Base-by-base conservation (phyloP, 2,113 vertebrate genomes). In the Cyanoramphus novaezelandiae region DNA sequence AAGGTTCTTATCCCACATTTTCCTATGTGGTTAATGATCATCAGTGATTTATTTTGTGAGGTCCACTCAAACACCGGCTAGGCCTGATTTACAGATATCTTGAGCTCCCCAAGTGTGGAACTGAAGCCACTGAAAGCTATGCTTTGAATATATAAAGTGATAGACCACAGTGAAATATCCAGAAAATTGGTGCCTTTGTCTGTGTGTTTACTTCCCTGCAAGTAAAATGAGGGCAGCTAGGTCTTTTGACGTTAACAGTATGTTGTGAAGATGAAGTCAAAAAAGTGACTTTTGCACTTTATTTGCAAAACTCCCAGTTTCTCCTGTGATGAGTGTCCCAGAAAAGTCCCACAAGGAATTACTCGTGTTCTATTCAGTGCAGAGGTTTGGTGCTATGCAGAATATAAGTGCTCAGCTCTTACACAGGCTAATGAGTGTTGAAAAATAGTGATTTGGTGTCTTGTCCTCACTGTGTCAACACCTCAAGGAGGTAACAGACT, bases 341-440 rank as follows among this genome's bases (percentile, higher is more conserved):
- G 95, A 79, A 93, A 96, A 76, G 69, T 70, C 83, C 91, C 44
- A 67, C 24, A 5, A 75, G 85, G 86, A 92, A 52, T 71, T 63
- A 80, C 46, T 74, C n/a, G 9, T 4, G 24, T 7, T 53, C 76
- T 50, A 2, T 23, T 88, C 68, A 50, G 46, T 18, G 46, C 82
- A 94, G 79, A 80, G 79, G 9, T 93, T 96, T 93, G 90, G 72
- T 47, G 75, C 47, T 78, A 43, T 15, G 60, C 5, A 13, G 76
- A 67, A 77, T 77, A 43, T 6, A 55, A 44, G 52, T 37, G 55
- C 71, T 93, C 46, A 77, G 79, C 75, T 85, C 79, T 77, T 55
- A 50, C 25, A 35, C 12, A 72, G 25, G 16, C 53, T 25, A 46
- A 60, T 13, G 7, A 65, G 37, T 9, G 11, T 29, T 64, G 71